These are phyloP conservation scores for Remorina albescens DNA, from an alignment of 2,797 vertebrate genomes.

Conservation along the genomic window DNA sequence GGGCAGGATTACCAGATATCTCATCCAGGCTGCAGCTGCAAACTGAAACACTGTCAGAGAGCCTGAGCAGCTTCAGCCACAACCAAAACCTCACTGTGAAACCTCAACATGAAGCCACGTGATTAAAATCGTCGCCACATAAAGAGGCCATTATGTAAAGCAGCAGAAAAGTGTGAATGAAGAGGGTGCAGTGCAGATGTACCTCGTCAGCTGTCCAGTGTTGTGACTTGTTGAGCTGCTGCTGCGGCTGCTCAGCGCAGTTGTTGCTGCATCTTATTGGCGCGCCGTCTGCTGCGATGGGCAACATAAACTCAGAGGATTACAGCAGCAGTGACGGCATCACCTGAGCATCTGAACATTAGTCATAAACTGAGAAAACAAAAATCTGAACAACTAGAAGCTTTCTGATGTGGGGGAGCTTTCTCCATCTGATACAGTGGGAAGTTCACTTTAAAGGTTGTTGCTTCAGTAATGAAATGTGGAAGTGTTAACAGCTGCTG, in stretches of 20 bases:
- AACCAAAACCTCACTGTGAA: background rate
- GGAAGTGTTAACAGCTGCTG: slow-evolving; percentile 21
- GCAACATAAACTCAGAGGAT: slow-evolving; percentile 40
- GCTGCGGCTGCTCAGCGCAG: slow-evolving; percentile 46
- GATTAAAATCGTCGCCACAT: background rate
- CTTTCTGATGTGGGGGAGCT: background rate
- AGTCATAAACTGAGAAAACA: background rate
- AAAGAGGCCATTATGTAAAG: background rate
- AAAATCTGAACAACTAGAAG: background rate
- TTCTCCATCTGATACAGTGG: background rate
- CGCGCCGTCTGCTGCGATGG: slow-evolving; percentile 33
- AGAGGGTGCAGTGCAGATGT: background rate
- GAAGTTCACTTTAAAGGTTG: background rate
- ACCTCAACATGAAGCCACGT: slow-evolving; percentile 13
- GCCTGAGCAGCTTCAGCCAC: background rate
- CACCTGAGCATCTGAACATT: background rate
- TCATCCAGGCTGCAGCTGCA: slow-evolving; percentile 57
- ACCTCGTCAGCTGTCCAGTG: slow-evolving; percentile 46
- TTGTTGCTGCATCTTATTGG: slow-evolving; percentile 50
- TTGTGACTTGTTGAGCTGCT: slow-evolving; percentile 36
- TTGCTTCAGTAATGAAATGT: slow-evolving; percentile 7
- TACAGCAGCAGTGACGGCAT: slow-evolving; percentile 44
- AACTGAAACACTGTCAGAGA: slow-evolving; percentile 17
- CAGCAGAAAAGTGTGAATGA: background rate
- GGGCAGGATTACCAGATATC: slow-evolving; percentile 18